A percentile compares a stretch with the other conserved stretches of the same genome.
These are phyloP conservation scores for Nothobranchius furzeri DNA, from an alignment of 2,113 vertebrate species.

Conservation along the genomic window DNA sequence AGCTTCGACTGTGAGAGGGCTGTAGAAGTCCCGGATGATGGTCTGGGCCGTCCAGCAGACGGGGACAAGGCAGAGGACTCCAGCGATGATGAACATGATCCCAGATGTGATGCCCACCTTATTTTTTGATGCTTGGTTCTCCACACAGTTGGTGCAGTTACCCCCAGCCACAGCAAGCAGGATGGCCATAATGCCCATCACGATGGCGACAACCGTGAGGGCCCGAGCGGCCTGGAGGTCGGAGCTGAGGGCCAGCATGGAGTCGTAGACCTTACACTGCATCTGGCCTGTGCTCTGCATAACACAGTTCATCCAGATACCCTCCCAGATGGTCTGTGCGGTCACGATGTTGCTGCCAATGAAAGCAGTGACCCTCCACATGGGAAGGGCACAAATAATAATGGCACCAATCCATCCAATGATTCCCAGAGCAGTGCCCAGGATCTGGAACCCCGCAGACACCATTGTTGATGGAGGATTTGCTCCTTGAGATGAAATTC, in stretches of 20 bases:
- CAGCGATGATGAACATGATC: conserved; percentile 71
- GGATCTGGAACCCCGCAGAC: conserved; percentile 77
- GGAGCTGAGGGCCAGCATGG: conserved; percentile 76
- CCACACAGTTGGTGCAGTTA: conserved; percentile 80
- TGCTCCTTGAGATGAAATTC: conserved; percentile 7
- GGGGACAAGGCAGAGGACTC: conserved; percentile 72
- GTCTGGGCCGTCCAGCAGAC: conserved; percentile 79
- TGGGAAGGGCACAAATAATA: conserved; percentile 74
- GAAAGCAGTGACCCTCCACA: conserved; percentile 81
- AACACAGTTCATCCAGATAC: conserved; percentile 82
- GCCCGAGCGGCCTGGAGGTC: conserved; percentile 82
- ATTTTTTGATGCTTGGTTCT: conserved; percentile 59
- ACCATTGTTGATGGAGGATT: conserved; percentile 65
- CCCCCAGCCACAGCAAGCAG: conserved; percentile 78
- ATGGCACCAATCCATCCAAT: conserved; percentile 80
- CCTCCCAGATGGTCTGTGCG: conserved; percentile 75
- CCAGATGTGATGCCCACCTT: conserved; percentile 75
- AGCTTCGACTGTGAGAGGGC: conserved; percentile 46
- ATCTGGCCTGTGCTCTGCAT: conserved; percentile 83
- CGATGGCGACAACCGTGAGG: conserved; percentile 71
- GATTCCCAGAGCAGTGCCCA: conserved; percentile 72
- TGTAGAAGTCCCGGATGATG: conserved; percentile 79
- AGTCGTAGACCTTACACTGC: conserved; percentile 85
- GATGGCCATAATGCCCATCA: conserved; percentile 76
- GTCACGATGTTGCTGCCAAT: conserved; percentile 80